These are phyloP conservation scores for Patella ulyssiponensis DNA, from an alignment of 2,888 invertebrate species.

Conservation along the genomic window DNA sequence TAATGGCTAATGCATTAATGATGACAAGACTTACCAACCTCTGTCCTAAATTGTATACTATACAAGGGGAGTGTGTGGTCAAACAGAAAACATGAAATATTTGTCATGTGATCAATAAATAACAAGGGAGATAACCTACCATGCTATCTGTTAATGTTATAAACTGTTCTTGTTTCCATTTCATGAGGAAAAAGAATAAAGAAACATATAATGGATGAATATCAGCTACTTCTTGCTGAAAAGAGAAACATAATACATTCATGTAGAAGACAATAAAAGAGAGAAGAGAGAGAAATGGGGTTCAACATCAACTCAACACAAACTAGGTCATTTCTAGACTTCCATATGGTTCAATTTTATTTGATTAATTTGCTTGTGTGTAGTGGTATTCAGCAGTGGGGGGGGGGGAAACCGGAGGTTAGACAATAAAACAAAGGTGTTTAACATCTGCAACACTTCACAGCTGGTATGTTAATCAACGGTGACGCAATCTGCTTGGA, in stretches of 20 bases:
- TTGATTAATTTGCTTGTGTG: too few relatives aligned
- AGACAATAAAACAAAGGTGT: too few relatives aligned
- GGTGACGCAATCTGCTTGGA: too few relatives aligned
- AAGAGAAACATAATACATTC: slow-evolving; percentile 15
- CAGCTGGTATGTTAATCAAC: too few relatives aligned
- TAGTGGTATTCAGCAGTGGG: too few relatives aligned
- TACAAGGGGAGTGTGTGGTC: too few relatives aligned
- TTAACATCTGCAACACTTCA: too few relatives aligned
- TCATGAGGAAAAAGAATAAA: slow-evolving; percentile 54
- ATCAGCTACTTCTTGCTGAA: slow-evolving; percentile 56
- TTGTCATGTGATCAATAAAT: neutral
- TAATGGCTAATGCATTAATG: too few relatives aligned
- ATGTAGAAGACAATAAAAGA: neutral
- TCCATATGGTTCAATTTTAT: neutral
- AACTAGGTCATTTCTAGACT: neutral
- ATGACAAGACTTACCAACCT: too few relatives aligned
- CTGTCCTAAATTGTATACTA: too few relatives aligned
- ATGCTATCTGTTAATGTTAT: slow-evolving; percentile 10
- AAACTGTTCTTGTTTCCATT: slow-evolving; percentile 53
- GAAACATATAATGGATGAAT: slow-evolving; percentile 62
- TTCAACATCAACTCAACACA: neutral
- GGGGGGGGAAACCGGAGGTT: too few relatives aligned
- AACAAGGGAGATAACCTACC: neutral
- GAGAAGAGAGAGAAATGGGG: neutral
- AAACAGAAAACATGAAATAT: too few relatives aligned